Conservation (phyloP, 2,888 invertebrate genomes). For the Ditylenchus weischeri region DNA sequence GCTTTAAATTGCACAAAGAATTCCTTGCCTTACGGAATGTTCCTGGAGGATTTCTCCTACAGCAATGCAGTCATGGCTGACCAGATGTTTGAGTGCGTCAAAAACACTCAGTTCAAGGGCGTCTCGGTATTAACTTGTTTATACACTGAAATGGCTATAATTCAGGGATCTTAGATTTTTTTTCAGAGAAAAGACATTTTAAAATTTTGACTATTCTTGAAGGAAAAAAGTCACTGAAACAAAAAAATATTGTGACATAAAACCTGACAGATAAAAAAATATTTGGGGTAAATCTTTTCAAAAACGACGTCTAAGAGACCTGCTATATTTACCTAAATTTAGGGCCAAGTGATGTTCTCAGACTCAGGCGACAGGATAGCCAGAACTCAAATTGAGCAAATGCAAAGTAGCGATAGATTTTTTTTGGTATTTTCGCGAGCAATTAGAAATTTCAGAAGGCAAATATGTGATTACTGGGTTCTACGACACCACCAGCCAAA, state of each 20-base stretch:
- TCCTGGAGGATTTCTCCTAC: constrained; percentile 91
- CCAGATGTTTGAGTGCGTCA: constrained; percentile 93
- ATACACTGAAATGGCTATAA: too few species aligned
- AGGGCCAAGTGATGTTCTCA: constrained; percentile 96
- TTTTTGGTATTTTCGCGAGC: neutral
- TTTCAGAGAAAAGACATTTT: too few species aligned
- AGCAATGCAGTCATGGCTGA: constrained; percentile 88
- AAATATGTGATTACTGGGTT: constrained; percentile 89
- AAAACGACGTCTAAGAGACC: too few species aligned
- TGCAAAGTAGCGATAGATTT: constrained; percentile 65
- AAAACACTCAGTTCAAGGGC: constrained; percentile 94
- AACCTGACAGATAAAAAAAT: too few species aligned
- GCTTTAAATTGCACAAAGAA: constrained; percentile 96
- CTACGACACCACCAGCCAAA: constrained; percentile 91
- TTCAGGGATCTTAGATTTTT: too few species aligned
- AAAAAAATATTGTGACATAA: neutral
- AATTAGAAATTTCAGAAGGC: constrained; percentile 68
- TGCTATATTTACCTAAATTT: constrained; percentile 34
- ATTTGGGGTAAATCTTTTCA: too few species aligned
- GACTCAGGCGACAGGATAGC: constrained; percentile 94
- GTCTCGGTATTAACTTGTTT: constrained; percentile 76
- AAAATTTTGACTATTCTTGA: too few species aligned
- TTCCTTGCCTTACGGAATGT: constrained; percentile 75
- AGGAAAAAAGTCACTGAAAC: too few species aligned
- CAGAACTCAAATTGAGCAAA: constrained; percentile 94